These are phyloP conservation scores for Brachynemurus nebulosus DNA, from an alignment of 2,888 invertebrate species.

Conservation along the genomic window DNA sequence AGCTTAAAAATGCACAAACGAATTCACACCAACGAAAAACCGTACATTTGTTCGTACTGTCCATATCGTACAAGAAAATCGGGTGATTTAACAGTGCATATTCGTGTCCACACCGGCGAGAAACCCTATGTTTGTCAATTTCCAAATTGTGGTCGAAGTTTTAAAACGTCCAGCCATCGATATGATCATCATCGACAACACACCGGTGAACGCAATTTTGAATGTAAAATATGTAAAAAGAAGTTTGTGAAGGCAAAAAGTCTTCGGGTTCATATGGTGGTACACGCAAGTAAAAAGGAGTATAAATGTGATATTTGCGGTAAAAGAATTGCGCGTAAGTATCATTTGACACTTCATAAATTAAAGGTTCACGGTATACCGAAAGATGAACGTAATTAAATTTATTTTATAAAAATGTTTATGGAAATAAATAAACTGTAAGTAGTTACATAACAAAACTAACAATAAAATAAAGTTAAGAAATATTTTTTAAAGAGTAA, in stretches of 20 bases:
- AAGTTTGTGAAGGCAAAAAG: not conserved
- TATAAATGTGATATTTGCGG: not conserved
- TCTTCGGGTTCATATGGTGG: not conserved
- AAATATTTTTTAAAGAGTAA: no score
- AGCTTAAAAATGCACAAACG: conserved; percentile 4
- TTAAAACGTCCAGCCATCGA: not conserved
- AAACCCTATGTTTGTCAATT: not conserved
- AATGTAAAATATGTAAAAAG: not conserved
- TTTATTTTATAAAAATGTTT: not conserved
- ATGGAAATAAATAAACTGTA: no score
- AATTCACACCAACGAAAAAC: conserved; percentile 5
- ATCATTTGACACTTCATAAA: not conserved
- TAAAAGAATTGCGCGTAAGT: not conserved
- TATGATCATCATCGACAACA: not conserved
- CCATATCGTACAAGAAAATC: not conserved
- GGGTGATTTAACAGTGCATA: conserved; percentile 4
- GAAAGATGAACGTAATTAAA: not conserved
- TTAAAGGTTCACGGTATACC: not conserved
- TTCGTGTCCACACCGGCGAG: conserved; percentile 1
- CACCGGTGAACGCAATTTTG: not conserved
- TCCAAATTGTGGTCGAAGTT: not conserved
- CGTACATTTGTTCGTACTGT: conserved; percentile 6
- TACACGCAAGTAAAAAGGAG: not conserved
- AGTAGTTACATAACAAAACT: no score
- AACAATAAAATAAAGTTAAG: no score